Evolutionary conservation across 2,888 invertebrate species (phyloP), one percentile per base, ranked within the genome.

Genomic region (Hydrotaea cyrtoneurina): DNA sequence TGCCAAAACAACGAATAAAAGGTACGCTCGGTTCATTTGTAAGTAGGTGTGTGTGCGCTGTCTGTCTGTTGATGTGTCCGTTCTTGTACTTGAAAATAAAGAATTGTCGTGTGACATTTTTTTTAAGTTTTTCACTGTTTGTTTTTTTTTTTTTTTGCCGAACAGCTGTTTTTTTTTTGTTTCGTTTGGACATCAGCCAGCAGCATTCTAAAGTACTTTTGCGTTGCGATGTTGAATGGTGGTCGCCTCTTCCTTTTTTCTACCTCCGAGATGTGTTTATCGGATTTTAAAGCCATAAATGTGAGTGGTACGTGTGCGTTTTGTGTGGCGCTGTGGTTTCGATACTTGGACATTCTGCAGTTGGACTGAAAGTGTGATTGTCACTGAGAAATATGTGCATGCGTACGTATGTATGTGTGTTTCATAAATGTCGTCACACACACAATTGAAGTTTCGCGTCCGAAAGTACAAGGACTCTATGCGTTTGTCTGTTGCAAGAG

Each of bases 61-160:
- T 69, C 23, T 10, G 43, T 62, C 62, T 17, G 36, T 11, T 15
- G 15, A 10, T 39, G 11, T 39, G 55, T 10, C 7, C 31, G 55
- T 21, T 5, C 15, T 59, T 23, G 8, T 66, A 69, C 69, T 46
- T 46, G 7, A 46, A 31, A 43, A 2, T 69, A 39, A 46, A 69
- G 69, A 69, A 69, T 69, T 43, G 69, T 69, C 69, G 69, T 69
- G 69, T 69, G 69, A 69, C 69, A 69, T 46, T 69, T 69, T 66
- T n/a, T 66, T 46, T 13, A 46, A 69, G 21, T 39, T 64, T 5
- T 31, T 7, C 31, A 2, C 2, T 31, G n/a, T n/a, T n/a, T n/a
- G n/a, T 31, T 26, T n/a, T 26, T 62, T 57, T 23, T 59, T 43
- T 31, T 66, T 46, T 11, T 46, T 23, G 66, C 23, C 7, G 46